Evolutionary conservation across 2,888 invertebrate genomes (phyloP).

Genomic region (Automeris io): DNA sequence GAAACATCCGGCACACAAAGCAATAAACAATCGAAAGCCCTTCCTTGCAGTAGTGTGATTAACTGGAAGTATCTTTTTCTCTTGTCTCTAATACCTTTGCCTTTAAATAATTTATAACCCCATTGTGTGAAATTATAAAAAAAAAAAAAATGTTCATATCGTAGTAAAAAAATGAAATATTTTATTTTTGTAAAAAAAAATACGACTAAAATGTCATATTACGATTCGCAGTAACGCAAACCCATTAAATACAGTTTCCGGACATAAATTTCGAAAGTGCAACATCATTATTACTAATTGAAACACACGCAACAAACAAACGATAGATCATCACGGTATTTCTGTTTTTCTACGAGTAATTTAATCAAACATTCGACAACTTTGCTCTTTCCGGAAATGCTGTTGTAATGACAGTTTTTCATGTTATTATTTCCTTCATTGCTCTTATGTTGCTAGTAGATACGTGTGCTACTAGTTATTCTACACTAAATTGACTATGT

Average conservation of each 20-base stretch:
- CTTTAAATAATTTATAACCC: too few species aligned
- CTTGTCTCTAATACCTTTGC: constrained; percentile 29
- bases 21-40: constrained; percentile 65
- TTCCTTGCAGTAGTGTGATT: constrained; percentile 54
- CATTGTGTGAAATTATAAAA: too few species aligned
- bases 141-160: too few species aligned
- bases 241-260: background rate
- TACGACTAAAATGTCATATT: background rate
- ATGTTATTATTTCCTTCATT: background rate
- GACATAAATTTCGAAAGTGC: background rate
- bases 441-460: background rate
- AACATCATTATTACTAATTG: background rate
- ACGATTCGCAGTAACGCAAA: background rate
- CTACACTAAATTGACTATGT: constrained; percentile 9
- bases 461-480: too few species aligned
- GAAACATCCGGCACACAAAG: constrained; percentile 57
- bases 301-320: background rate
- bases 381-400: background rate
- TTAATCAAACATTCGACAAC: background rate
- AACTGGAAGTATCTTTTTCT: constrained; percentile 34
- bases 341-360: background rate
- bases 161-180: too few species aligned
- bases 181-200: background rate
- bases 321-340: constrained; percentile 1
- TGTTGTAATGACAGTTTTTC: background rate